Base-by-base conservation (phyloP, 2,797 vertebrate genomes). In the Liparis tanakae region DNA sequence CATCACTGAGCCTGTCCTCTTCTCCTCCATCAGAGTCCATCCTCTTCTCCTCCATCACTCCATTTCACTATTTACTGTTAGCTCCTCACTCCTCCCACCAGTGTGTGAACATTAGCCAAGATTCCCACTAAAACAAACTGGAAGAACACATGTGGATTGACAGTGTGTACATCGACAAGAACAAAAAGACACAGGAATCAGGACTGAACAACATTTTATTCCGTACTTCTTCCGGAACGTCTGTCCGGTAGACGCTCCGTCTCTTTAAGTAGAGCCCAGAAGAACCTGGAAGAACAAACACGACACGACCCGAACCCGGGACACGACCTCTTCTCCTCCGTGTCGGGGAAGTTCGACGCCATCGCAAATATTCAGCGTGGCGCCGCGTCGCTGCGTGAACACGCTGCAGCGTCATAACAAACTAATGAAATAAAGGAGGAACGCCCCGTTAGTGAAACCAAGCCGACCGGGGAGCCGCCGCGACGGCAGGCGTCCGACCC, bases 181-280 rank as follows among this genome's bases (percentile, higher is more conserved):
- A 33, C 18, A 20, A 12, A 20, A 50, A 20, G 9, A 50, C 20
- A 54, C 25, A 43, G 3, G 14, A 7, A 44, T 81, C 33, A 73
- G 76, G 80, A 85, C 74, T 81, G 73, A 85, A 79, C 72, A 88
- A 72, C 76, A 81, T 81, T 89, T 90, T 89, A 90, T 89, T 89
- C 65, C 56, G 64, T 74, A 68, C 34, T 72, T 82, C 61, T 70
- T 30, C 44, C 72, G 82, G 71, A 83, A 74, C 54, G 36, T 87
- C 68, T 85, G 83, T 79, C 70, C 67, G 50, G 60, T 50, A 74
- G 20, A 53, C 13, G n/a, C 77, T 61, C 36, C n/a, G n/a, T 43
- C 25, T 6, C 50, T 67, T 50, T 67, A 50, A 64, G 64, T 10
- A 61, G 56, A 73, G 77, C 64, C 66, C 72, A 79, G 64, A 66